These are phyloP conservation scores for Synergus itoensis DNA, from an alignment of 2,888 invertebrate species.

Conservation along the genomic window DNA sequence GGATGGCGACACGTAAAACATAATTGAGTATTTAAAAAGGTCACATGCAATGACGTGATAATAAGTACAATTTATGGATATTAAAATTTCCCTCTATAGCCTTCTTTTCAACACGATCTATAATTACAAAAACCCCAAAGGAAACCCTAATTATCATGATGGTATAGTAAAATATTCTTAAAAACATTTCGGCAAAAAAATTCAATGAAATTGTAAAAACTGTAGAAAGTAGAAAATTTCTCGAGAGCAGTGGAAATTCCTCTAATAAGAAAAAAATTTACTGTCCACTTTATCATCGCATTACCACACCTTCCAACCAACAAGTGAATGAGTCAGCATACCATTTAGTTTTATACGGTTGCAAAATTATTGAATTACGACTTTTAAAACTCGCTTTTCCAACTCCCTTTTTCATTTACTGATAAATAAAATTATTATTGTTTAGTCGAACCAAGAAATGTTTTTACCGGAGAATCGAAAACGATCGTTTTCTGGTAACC, in stretches of 20 bases:
- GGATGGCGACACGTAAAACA: constrained; percentile 36
- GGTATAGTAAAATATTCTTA: no score
- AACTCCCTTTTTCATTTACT: no score
- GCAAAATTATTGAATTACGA: not conserved
- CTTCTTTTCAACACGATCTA: not conserved
- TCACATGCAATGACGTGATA: constrained; percentile 40
- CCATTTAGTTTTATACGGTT: not conserved
- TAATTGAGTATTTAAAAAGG: constrained; percentile 42
- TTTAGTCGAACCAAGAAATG: not conserved
- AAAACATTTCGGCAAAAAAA: not conserved
- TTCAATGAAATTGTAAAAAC: not conserved
- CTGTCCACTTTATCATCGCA: constrained; percentile 1
- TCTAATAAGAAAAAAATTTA: not conserved
- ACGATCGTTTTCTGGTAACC: constrained; percentile 13
- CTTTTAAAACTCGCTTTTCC: no score
- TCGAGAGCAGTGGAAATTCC: not conserved
- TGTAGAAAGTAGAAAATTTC: not conserved
- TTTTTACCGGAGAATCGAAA: not conserved
- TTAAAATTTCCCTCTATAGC: not conserved
- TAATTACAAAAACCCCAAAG: not conserved
- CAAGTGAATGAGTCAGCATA: constrained; percentile 1
- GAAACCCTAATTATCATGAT: not conserved
- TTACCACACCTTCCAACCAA: constrained; percentile 27
- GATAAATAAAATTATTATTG: not conserved
- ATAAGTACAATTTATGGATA: constrained; percentile 27